A percentile compares a stretch with the other conserved stretches of the same genome.
These are phyloP conservation scores for Seira sanloemensis DNA, from an alignment of 2,888 invertebrate genomes.

Conservation along the genomic window DNA sequence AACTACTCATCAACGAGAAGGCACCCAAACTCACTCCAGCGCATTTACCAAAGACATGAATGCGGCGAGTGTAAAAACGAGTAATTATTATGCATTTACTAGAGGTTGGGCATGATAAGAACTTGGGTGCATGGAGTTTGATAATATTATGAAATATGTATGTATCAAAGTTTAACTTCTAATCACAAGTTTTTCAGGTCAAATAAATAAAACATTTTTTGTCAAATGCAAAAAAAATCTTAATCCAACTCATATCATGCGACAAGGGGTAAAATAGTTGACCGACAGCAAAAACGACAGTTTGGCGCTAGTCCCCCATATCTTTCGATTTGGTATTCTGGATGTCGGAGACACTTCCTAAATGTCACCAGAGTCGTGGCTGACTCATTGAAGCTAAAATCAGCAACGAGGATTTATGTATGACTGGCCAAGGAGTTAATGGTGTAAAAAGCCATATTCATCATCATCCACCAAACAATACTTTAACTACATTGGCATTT, in stretches of 20 bases:
- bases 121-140: too few species aligned
- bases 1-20: background rate
- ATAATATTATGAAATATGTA: too few species aligned
- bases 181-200: background rate
- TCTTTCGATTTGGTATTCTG: background rate
- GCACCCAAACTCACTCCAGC: background rate
- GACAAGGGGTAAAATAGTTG: too few species aligned
- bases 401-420: too few species aligned
- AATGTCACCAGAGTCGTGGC: background rate
- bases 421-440: too few species aligned
- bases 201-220: background rate
- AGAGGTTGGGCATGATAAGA: background rate
- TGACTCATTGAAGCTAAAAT: background rate
- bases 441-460: too few species aligned
- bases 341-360: background rate
- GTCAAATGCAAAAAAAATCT: too few species aligned
- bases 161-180: background rate
- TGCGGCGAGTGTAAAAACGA: background rate
- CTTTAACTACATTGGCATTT: too few species aligned
- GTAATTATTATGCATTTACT: background rate
- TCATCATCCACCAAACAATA: too few species aligned
- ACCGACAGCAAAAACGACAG: too few species aligned
- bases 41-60: background rate
- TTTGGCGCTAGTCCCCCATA: too few species aligned
- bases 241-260: too few species aligned